These are phyloP conservation scores for Halocynthia roretzi DNA, from an alignment of 23 tunicate genomes.

Conservation along the genomic window DNA sequence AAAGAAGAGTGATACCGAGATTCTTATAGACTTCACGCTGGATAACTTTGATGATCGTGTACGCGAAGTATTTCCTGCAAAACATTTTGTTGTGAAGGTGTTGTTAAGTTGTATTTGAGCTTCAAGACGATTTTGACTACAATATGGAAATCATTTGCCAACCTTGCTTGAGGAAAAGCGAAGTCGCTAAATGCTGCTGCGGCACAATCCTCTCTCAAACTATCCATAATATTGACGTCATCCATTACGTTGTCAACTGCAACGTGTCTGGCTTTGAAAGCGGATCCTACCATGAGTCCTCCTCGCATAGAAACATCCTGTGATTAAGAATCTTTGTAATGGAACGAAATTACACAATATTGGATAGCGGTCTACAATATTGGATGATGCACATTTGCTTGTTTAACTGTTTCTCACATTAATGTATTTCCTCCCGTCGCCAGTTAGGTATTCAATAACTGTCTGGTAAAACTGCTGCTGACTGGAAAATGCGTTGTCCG, in stretches of 20 bases:
- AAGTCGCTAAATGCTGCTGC: slow-evolving; percentile 7
- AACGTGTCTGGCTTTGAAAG: neutral
- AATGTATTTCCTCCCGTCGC: neutral
- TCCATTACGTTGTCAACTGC: neutral
- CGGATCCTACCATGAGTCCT: slow-evolving; percentile 11
- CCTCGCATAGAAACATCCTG: slow-evolving; percentile 20
- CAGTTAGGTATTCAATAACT: slow-evolving; percentile 1
- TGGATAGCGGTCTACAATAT: neutral
- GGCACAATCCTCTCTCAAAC: slow-evolving; percentile 8
- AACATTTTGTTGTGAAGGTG: neutral
- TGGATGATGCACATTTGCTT: neutral
- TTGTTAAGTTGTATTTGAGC: neutral
- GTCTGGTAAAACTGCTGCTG: slow-evolving; percentile 1
- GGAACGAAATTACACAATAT: no score
- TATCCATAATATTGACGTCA: slow-evolving; percentile 17
- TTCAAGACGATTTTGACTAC: neutral
- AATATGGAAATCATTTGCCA: neutral
- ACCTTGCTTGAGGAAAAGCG: slow-evolving; percentile 14
- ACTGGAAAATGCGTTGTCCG: neutral
- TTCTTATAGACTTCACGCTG: slow-evolving; percentile 17
- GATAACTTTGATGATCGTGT: slow-evolving; percentile 1
- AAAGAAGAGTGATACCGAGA: slow-evolving; percentile 20
- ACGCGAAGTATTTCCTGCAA: slow-evolving; percentile 13
- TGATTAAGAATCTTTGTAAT: no score
- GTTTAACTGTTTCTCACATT: slow-evolving; percentile 8